Evolutionary conservation across 2,888 invertebrate genomes (phyloP).

Genomic region (Aporophyla lueneburgensis): DNA sequence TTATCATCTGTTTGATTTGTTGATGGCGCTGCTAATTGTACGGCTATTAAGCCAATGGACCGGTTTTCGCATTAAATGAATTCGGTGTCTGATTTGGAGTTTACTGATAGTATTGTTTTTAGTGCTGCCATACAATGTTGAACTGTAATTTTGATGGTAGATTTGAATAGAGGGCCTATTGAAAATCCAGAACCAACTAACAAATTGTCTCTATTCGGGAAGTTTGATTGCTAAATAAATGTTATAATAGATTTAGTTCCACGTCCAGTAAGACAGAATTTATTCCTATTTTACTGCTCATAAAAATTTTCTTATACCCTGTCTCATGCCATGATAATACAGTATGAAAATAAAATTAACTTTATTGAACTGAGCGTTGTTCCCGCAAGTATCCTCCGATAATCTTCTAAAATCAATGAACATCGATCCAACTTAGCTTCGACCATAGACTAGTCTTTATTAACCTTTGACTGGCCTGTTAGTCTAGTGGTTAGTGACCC

Average conservation of each 20-base stretch:
- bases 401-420: not conserved
- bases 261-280: not conserved
- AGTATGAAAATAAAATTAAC: not conserved
- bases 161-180: not conserved
- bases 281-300: no score
- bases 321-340: not conserved
- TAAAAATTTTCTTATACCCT: not conserved
- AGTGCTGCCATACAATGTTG: not conserved
- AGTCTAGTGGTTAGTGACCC: no score
- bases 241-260: not conserved
- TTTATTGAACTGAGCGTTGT: not conserved
- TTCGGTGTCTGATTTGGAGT: conserved; percentile 26
- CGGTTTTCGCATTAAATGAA: conserved; percentile 36
- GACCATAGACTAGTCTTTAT: not conserved
- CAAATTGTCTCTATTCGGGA: no score
- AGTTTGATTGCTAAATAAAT: not conserved
- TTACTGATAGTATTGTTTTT: conserved; percentile 16
- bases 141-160: not conserved
- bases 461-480: no score
- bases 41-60: conserved; percentile 49
- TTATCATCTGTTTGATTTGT: conserved; percentile 64
- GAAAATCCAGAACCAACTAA: not conserved
- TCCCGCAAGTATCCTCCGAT: not conserved
- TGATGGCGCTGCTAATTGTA: conserved; percentile 57
- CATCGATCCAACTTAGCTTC: not conserved